A percentile compares a stretch with the other conserved stretches of the same genome.
phyloP scores from a whole-genome alignment of 92 coral and sea anemone genomes.

The Muricea muricata region DNA sequence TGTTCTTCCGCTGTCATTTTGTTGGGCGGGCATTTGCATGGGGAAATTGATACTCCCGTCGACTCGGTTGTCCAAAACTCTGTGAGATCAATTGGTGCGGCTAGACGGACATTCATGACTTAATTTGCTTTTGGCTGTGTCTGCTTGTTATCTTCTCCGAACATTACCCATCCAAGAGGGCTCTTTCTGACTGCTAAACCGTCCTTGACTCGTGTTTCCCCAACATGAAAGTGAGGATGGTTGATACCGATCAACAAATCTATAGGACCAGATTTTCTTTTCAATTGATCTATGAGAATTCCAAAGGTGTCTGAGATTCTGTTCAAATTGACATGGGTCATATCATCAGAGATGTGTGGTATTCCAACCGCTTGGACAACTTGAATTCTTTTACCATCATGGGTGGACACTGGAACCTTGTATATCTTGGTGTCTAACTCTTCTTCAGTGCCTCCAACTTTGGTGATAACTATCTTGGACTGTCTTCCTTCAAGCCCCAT shows the following conservation, averaged over 20 bases:
- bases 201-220: constrained; percentile 60
- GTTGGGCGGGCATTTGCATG: constrained; percentile 56
- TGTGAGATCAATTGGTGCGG: constrained; percentile 52
- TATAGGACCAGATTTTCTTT: constrained; percentile 55
- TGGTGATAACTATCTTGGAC: background rate
- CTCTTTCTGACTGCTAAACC: constrained; percentile 48
- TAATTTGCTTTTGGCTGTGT: constrained; percentile 29
- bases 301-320: constrained; percentile 35
- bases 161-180: constrained; percentile 68
- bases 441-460: background rate
- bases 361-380: constrained; percentile 61
- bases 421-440: too few relatives aligned
- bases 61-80: too few relatives aligned
- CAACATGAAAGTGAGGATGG: constrained; percentile 57
- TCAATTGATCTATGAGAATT: constrained; percentile 20
- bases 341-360: constrained; percentile 58
- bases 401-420: too few relatives aligned
- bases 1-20: constrained; percentile 46
- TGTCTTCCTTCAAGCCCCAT: constrained; percentile 43
- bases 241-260: constrained; percentile 65
- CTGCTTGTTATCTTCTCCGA: constrained; percentile 24
- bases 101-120: constrained; percentile 55
- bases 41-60: constrained; percentile 51
- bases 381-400: constrained; percentile 12
- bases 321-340: constrained; percentile 23